These are phyloP conservation scores for Cossypha polioptera DNA, from an alignment of 2,797 vertebrate species.

Conservation along the genomic window DNA sequence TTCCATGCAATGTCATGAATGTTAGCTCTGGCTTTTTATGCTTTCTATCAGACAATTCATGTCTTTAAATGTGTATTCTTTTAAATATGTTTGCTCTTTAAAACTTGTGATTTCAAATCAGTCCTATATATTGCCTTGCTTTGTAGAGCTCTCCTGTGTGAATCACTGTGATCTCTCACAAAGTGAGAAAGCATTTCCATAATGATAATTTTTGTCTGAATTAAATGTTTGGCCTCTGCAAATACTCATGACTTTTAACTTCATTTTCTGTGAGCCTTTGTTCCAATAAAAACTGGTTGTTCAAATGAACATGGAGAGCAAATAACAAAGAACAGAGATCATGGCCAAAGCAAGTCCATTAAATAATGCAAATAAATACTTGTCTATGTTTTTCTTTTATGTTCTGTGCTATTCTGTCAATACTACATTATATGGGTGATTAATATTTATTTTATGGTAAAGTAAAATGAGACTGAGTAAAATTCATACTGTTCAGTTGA, in stretches of 20 bases:
- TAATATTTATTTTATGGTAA: neutral
- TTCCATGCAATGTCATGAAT: neutral
- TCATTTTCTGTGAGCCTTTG: neutral
- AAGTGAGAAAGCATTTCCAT: neutral
- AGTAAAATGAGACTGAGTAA: neutral
- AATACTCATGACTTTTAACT: neutral
- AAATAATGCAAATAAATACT: constrained; percentile 5
- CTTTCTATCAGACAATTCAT: neutral
- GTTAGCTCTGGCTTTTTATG: neutral
- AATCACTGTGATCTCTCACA: neutral
- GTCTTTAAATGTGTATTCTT: neutral
- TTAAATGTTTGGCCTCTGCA: neutral
- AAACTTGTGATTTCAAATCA: neutral
- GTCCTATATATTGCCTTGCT: neutral
- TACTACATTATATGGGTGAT: neutral
- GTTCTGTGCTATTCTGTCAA: neutral
- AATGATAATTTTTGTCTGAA: neutral
- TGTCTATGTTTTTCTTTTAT: neutral
- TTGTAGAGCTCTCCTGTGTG: accelerated
- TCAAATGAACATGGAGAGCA: neutral
- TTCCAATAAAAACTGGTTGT: neutral
- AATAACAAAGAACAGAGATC: neutral
- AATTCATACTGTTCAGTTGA: neutral
- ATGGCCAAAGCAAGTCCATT: neutral
- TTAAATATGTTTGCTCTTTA: neutral